Evolutionary conservation across 2,797 vertebrate genomes (phyloP).

Genomic region (Coreius guichenoti): DNA sequence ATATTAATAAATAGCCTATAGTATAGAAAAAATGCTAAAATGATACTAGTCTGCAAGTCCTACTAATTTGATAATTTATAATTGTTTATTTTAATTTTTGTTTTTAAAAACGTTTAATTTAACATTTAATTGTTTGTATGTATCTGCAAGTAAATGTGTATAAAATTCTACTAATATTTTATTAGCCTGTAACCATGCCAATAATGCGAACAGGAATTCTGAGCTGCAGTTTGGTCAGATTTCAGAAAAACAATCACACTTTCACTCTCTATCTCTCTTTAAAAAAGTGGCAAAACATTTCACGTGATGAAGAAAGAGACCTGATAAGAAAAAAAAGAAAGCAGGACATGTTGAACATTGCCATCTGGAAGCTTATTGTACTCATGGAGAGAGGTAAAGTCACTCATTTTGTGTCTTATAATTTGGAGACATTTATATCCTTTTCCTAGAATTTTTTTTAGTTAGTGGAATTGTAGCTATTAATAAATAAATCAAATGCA

Average conservation of each 20-base stretch:
- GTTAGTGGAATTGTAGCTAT: background rate
- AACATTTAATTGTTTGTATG: background rate
- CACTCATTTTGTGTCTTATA: background rate
- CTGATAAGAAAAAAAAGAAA: slow-evolving; percentile 19
- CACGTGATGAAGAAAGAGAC: background rate
- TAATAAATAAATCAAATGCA: background rate
- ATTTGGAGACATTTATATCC: background rate
- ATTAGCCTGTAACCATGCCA: background rate
- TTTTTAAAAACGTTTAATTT: background rate
- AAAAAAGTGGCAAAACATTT: slow-evolving; percentile 4
- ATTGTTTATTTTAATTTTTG: background rate
- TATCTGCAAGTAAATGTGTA: background rate
- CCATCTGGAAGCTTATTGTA: background rate
- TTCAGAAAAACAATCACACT: background rate
- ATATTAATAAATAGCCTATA: background rate
- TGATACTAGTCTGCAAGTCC: no score
- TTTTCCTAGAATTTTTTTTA: background rate
- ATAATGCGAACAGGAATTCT: background rate
- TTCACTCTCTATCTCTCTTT: background rate
- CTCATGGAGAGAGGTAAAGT: slow-evolving; percentile 23
- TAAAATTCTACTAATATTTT: background rate
- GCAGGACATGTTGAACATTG: slow-evolving; percentile 26
- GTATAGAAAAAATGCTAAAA: background rate
- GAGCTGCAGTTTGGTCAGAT: background rate
- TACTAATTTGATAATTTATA: background rate